Evolutionary conservation across 92 coral and sea anemone species (phyloP).

Genomic region (Diadumene lineata): DNA sequence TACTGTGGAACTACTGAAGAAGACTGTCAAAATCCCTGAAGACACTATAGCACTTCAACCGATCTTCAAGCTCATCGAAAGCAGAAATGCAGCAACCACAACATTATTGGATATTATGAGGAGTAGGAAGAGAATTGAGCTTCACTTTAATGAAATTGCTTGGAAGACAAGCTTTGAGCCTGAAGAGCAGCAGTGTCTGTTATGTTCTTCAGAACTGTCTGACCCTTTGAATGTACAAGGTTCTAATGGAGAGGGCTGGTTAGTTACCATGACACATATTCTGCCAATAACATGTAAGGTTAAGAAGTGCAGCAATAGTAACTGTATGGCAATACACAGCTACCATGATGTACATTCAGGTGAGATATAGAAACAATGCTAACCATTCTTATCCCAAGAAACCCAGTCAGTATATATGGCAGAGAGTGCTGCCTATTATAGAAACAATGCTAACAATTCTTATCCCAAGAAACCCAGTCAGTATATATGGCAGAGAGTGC

Average conservation of each 20-base stretch:
- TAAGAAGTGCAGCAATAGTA: slow-evolving; percentile 32
- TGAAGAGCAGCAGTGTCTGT: slow-evolving; percentile 24
- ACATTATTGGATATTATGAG: slow-evolving; percentile 27
- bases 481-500: too few species aligned
- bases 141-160: slow-evolving; percentile 38
- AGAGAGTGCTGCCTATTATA: too few species aligned
- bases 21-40: slow-evolving; percentile 40
- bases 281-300: slow-evolving; percentile 34
- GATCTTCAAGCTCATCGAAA: slow-evolving; percentile 40
- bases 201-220: slow-evolving; percentile 29
- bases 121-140: slow-evolving; percentile 28
- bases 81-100: slow-evolving; percentile 42
- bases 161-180: slow-evolving; percentile 45
- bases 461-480: too few species aligned
- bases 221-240: slow-evolving; percentile 41
- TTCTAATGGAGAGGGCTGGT: slow-evolving; percentile 47
- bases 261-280: slow-evolving; percentile 43
- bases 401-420: too few species aligned
- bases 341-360: slow-evolving; percentile 39
- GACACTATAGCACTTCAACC: slow-evolving; percentile 33
- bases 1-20: slow-evolving; percentile 27
- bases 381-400: too few species aligned
- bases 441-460: too few species aligned
- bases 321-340: slow-evolving; percentile 38
- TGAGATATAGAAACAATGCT: slow-evolving; percentile 1